phyloP scores from a whole-genome alignment of 2,888 invertebrate genomes.

The Rhagium mordax region DNA sequence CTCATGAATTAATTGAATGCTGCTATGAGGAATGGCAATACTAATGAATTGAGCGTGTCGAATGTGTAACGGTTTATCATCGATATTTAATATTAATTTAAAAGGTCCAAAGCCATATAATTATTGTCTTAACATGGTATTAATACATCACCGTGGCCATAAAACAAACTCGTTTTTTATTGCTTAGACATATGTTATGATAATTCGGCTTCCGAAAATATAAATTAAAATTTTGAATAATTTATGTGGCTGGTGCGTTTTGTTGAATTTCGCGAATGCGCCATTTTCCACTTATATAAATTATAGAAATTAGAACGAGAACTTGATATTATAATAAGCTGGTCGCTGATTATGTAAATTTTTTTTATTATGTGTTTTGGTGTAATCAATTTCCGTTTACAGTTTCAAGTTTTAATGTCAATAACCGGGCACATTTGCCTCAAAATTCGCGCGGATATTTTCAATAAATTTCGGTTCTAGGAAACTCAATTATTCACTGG shows the following conservation, averaged over 20 bases:
- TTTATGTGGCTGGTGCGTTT: too few relatives aligned
- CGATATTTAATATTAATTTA: conserved; percentile 32
- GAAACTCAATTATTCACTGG: conserved; percentile 7
- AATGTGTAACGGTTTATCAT: conserved; percentile 24
- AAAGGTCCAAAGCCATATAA: conserved; percentile 31
- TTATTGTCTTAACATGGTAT: conserved; percentile 33
- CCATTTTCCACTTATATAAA: too few relatives aligned
- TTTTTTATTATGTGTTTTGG: conserved; percentile 24
- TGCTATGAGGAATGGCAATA: background rate
- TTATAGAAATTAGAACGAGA: conserved; percentile 27
- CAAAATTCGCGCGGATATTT: conserved; percentile 2
- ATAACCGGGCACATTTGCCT: conserved; percentile 23
- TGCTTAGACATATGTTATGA: conserved; percentile 35
- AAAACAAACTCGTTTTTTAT: conserved; percentile 34
- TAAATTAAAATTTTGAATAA: conserved; percentile 34
- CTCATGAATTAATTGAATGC: background rate
- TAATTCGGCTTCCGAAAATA: conserved; percentile 35
- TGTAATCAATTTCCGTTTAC: conserved; percentile 26
- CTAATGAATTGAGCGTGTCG: conserved; percentile 25
- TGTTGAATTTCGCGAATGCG: too few relatives aligned
- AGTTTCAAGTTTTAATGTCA: conserved; percentile 27
- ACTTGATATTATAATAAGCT: conserved; percentile 17
- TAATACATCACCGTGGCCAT: conserved; percentile 34
- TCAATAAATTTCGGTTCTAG: background rate
- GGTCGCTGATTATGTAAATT: conserved; percentile 19